These are phyloP conservation scores for Eolophus roseicapilla DNA, from an alignment of 2,113 vertebrate species.

Conservation along the genomic window DNA sequence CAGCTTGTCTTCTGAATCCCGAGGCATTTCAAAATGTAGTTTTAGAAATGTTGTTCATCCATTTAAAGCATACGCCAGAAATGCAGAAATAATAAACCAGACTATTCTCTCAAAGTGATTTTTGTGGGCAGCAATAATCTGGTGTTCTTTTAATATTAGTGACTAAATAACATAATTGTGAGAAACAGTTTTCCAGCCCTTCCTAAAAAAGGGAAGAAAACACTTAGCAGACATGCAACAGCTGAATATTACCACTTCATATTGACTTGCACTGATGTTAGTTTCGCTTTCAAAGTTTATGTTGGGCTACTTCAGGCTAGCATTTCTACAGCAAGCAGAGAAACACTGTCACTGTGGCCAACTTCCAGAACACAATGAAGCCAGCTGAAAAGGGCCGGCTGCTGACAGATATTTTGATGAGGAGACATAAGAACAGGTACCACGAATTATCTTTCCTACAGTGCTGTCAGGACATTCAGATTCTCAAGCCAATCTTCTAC, in stretches of 20 bases:
- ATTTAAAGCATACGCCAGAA: not conserved
- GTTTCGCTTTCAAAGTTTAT: not conserved
- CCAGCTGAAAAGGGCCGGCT: not conserved
- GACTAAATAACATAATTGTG: not conserved
- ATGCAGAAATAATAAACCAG: not conserved
- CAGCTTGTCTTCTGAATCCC: not conserved
- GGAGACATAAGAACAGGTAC: not conserved
- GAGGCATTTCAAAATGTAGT: not conserved
- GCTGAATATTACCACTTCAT: not conserved
- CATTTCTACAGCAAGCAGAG: not conserved
- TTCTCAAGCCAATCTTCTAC: not conserved
- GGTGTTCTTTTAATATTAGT: not conserved
- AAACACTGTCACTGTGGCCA: not conserved
- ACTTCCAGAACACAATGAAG: not conserved
- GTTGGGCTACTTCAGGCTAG: not conserved
- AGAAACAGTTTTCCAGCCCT: not conserved
- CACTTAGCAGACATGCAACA: not conserved
- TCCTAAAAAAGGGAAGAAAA: constrained; percentile 17
- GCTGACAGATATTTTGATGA: not conserved
- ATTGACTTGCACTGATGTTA: not conserved
- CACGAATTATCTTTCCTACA: not conserved
- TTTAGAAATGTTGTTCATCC: not conserved
- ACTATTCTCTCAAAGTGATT: not conserved
- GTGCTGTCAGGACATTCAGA: not conserved
- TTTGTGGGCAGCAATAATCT: not conserved